These are phyloP conservation scores for Nothoprocta perdicaria DNA, from an alignment of 2,113 vertebrate genomes.

Conservation along the genomic window DNA sequence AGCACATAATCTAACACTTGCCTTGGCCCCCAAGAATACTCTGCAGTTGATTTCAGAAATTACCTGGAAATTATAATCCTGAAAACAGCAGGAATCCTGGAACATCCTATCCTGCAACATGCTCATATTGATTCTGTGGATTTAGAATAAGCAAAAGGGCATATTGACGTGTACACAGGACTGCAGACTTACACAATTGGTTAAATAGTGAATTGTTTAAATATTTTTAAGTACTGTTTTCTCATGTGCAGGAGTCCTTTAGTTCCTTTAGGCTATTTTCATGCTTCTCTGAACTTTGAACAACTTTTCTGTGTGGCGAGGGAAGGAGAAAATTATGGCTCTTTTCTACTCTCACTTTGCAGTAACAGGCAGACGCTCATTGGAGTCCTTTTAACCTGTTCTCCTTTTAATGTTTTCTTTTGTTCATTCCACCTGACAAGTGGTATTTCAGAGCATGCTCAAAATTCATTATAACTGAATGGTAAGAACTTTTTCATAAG, in stretches of 20 bases:
- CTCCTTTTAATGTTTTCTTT: slow-evolving; percentile 5
- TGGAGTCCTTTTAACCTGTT: neutral
- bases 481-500: neutral
- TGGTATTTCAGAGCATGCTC: neutral
- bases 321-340: neutral
- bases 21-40: neutral
- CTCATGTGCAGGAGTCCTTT: neutral
- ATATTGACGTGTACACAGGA: neutral
- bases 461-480: neutral
- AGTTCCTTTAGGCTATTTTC: neutral
- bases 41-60: neutral
- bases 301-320: neutral
- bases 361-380: neutral
- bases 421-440: neutral
- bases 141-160: slow-evolving; percentile 1
- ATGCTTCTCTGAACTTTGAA: neutral
- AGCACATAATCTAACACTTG: neutral
- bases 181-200: neutral
- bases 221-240: neutral
- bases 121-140: neutral
- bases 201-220: neutral
- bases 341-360: neutral
- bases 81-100: neutral
- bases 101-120: neutral
- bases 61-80: neutral